These are phyloP conservation scores for Isichthys henryi DNA, from an alignment of 2,113 vertebrate genomes.

Conservation along the genomic window DNA sequence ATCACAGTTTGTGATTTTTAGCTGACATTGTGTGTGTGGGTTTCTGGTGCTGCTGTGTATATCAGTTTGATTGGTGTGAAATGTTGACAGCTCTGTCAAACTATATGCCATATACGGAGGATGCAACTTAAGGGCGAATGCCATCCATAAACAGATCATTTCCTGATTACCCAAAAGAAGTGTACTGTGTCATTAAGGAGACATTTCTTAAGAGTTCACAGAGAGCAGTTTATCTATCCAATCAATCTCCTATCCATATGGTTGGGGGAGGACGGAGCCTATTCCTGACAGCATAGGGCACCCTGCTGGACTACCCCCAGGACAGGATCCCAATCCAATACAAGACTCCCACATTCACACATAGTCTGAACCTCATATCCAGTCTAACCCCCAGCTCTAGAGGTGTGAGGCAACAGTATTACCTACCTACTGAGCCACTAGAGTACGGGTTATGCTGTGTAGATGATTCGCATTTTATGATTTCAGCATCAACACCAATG, in stretches of 20 bases:
- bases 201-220: background rate
- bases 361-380: no score
- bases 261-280: background rate
- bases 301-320: background rate
- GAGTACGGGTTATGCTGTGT: background rate
- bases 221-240: background rate
- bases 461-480: background rate
- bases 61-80: background rate
- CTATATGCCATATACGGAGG: background rate
- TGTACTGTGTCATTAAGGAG: background rate
- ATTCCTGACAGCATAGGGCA: background rate
- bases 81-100: background rate
- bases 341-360: background rate
- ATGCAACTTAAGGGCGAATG: background rate
- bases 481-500: background rate
- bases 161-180: background rate
- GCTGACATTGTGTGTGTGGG: background rate
- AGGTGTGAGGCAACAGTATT: background rate
- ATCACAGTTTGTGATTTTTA: background rate
- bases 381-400: background rate
- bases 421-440: background rate
- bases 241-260: background rate
- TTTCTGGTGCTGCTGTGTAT: background rate
- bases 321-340: background rate
- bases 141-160: constrained; percentile 20